Percentiles rank a stretch among this genome's conserved stretches.
These are phyloP conservation scores for Peromyscus californicus DNA, from an alignment of 2,113 vertebrate genomes.

Conservation along the genomic window DNA sequence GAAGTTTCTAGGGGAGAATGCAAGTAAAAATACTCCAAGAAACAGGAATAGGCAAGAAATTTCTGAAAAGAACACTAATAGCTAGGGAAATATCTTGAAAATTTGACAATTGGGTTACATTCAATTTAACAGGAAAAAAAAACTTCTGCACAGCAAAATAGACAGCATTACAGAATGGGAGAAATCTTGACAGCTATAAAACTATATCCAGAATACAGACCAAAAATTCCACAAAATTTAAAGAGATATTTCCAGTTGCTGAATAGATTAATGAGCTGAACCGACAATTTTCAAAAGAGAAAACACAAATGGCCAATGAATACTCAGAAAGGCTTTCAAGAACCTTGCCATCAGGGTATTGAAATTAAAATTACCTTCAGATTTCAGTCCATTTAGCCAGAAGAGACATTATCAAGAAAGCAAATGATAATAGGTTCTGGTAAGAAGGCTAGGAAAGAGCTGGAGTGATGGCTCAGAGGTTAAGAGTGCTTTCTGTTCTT, in stretches of 20 bases:
- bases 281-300: not conserved
- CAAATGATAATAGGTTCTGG: too few species aligned
- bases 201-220: not conserved
- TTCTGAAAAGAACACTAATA: not conserved
- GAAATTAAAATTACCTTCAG: not conserved
- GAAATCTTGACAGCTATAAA: not conserved
- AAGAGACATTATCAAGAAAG: not conserved
- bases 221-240: not conserved
- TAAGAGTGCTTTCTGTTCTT: not conserved
- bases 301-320: not conserved
- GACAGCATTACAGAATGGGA: not conserved
- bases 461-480: too few species aligned
- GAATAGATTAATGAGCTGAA: not conserved
- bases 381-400: not conserved
- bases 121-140: not conserved
- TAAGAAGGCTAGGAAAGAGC: not conserved
- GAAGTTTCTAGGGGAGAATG: not conserved
- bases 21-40: not conserved
- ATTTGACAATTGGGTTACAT: not conserved
- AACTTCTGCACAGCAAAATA: not conserved
- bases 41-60: too few species aligned
- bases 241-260: not conserved
- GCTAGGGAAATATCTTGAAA: not conserved
- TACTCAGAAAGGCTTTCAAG: not conserved
- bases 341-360: not conserved